Conservation (phyloP, 1,140 invertebrate genomes). For the Scaptomyza pallida region DNA sequence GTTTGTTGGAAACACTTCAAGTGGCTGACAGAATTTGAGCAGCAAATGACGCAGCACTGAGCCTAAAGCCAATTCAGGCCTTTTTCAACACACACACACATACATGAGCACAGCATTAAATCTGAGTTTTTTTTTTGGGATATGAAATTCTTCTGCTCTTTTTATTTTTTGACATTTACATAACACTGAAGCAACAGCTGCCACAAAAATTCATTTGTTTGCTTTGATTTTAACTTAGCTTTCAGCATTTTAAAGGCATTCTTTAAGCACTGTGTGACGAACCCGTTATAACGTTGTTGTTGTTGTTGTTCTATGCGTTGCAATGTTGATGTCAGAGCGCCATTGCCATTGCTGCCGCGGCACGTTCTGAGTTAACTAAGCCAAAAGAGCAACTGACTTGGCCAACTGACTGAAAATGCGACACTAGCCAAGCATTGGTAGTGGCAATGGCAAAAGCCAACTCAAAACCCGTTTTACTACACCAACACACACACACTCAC, state of each 20-base stretch:
- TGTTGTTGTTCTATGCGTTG: conserved; percentile 59
- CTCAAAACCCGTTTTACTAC: conserved; percentile 76
- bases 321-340: conserved; percentile 59
- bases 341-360: conserved; percentile 60
- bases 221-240: not conserved
- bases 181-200: conserved; percentile 69
- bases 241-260: not conserved
- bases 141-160: conserved; percentile 44
- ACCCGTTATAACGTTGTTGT: conserved; percentile 44
- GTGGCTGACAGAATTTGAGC: conserved; percentile 68
- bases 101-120: conserved; percentile 34
- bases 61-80: conserved; percentile 63
- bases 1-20: conserved; percentile 50
- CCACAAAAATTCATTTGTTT: conserved; percentile 3
- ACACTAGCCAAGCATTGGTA: conserved; percentile 41
- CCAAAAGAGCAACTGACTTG: conserved; percentile 80
- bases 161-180: conserved; percentile 74
- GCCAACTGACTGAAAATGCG: conserved; percentile 70
- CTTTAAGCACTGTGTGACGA: conserved; percentile 60
- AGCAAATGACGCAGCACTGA: conserved; percentile 69
- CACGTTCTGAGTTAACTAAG: conserved; percentile 79
- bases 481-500: conserved; percentile 28
- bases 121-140: conserved; percentile 51
- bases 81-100: conserved; percentile 23
- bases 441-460: conserved; percentile 61